Base-by-base conservation (phyloP, 2,888 invertebrate genomes). In the Lycia hirtaria region DNA sequence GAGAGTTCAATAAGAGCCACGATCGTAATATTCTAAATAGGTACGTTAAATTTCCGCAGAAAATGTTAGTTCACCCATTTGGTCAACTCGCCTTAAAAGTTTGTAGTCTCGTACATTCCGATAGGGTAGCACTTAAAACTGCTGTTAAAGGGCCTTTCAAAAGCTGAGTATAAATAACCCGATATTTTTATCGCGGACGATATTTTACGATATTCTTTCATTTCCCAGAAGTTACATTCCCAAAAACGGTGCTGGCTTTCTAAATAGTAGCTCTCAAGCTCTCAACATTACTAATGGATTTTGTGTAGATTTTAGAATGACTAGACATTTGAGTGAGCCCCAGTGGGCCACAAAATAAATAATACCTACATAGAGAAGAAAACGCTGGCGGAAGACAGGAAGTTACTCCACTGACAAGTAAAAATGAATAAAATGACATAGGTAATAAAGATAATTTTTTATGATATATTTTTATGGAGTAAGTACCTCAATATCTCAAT, bases 81-180 rank as follows among this genome's bases (percentile, higher is more conserved):
- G 7, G n/a, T 4, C 40, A 24, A 24, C 14, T 24, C 4, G 1
- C 14, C 24, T 14, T 3, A 15, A n/a, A 41, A 26, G 0, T 26
- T 28, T 9, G 26, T 20, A 4, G 12, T 41, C 28, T 26, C 5
- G 26, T 41, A 26, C 26, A 28, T 76, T 60, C 64, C 58, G 75
- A 62, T 80, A 76, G 79, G 78, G 73, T 76, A 82, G 87, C 88
- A 88, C 85, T 88, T 89, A 88, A 86, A 89, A 87, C 76, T 85
- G 83, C 85, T 85, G 84, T 87, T 88, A 87, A 88, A 88, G 85
- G 85, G 83, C 77, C 81, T 77, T 83, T 87, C 83, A 86, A 88
- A 88, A 84, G 86, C 85, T 73, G 71, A 83, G 79, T 85, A 88
- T 88, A 89, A 88, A 89, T 91, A 88, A 87, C 87, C 75, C 77